Percentiles rank a stretch among this genome's conserved stretches.
Conservation (phyloP, 2,113 vertebrate species). For the Bujurquina vittata region DNA sequence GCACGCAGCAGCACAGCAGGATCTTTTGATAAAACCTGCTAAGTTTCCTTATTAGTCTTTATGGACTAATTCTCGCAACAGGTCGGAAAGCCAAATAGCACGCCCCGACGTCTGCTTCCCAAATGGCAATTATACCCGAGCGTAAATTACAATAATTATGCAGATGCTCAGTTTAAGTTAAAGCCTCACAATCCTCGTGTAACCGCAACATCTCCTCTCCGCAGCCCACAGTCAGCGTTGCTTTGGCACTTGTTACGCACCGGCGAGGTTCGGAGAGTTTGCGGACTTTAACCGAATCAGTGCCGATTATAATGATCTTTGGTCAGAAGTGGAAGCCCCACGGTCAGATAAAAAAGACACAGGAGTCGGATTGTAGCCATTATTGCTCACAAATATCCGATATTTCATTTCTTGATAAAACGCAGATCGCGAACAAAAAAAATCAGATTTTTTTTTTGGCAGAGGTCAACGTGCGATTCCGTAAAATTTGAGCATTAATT, state of each 20-base stretch:
- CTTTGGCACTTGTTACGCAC: conserved; percentile 64
- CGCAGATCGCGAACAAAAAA: not conserved
- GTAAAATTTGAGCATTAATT: not conserved
- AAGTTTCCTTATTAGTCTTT: not conserved
- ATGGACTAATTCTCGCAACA: not conserved
- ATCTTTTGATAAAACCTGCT: too few species aligned
- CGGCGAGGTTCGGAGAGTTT: not conserved
- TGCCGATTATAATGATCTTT: not conserved
- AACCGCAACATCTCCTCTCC: conserved; percentile 17
- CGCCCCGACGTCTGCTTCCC: not conserved
- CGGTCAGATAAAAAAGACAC: not conserved
- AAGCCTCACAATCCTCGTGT: not conserved
- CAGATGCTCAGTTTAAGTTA: not conserved
- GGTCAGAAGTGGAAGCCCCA: not conserved
- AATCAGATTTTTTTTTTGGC: not conserved
- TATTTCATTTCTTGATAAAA: not conserved
- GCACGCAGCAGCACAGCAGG: not conserved
- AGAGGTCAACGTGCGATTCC: not conserved
- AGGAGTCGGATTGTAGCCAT: not conserved
- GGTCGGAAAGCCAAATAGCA: not conserved
- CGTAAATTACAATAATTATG: not conserved
- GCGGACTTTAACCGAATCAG: not conserved
- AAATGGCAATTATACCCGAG: not conserved
- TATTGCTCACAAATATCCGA: not conserved
- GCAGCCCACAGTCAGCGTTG: not conserved